Conservation (phyloP, 1,140 invertebrate species). For the Euschistus heros region DNA sequence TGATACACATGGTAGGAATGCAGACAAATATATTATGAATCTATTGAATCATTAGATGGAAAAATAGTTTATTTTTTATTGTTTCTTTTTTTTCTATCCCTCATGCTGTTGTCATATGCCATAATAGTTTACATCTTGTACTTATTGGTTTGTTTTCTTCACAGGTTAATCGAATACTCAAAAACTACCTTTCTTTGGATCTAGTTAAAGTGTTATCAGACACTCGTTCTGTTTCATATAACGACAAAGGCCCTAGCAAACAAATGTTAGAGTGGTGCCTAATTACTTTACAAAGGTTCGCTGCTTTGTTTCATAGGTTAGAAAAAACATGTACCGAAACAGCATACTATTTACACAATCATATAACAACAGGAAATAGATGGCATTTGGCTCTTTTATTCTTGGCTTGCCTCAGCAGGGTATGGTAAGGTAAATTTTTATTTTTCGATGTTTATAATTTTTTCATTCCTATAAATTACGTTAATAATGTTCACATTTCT, state of each 20-base stretch:
- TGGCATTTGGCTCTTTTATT: constrained; percentile 1
- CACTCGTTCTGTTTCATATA: not conserved
- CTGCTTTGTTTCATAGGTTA: not conserved
- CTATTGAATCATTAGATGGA: too few relatives aligned
- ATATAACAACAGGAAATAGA: not conserved
- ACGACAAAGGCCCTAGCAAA: not conserved
- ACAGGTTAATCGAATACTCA: not conserved
- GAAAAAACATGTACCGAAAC: not conserved
- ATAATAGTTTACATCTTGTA: too few relatives aligned
- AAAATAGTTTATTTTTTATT: too few relatives aligned
- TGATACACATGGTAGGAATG: too few relatives aligned
- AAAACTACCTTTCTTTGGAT: not conserved
- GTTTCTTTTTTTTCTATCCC: too few relatives aligned
- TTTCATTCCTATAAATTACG: too few relatives aligned
- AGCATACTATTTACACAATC: constrained; percentile 1
- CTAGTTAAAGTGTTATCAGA: not conserved
- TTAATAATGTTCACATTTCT: too few relatives aligned
- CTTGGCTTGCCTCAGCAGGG: not conserved
- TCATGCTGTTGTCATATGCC: too few relatives aligned
- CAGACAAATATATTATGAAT: too few relatives aligned
- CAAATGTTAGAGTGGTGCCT: constrained; percentile 5
- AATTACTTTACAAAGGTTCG: not conserved
- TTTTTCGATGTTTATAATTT: not conserved
- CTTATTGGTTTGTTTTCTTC: not conserved
- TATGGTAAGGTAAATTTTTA: not conserved